Evolutionary conservation across 2,113 vertebrate species (phyloP).

Genomic region (Dicentrarchus labrax): DNA sequence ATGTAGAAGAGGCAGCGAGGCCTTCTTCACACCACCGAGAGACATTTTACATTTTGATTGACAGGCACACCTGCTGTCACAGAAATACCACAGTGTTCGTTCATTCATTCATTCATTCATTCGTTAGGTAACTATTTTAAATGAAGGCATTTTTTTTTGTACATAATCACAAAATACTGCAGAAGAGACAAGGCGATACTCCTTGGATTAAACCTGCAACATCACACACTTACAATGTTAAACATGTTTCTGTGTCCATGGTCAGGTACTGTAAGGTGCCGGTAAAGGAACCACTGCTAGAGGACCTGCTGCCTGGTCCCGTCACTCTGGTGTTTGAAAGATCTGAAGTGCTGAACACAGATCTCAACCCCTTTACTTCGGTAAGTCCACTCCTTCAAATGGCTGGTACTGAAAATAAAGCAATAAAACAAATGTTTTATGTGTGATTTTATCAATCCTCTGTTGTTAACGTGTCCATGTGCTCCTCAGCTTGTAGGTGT

Average conservation of each 20-base stretch:
- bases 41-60: constrained; percentile 12
- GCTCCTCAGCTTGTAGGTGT: constrained; percentile 91
- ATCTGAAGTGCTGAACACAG: constrained; percentile 87
- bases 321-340: constrained; percentile 94
- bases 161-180: background rate
- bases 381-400: constrained; percentile 78
- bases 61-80: constrained; percentile 24
- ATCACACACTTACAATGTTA: background rate
- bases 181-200: background rate
- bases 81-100: background rate
- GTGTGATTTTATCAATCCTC: background rate
- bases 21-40: constrained; percentile 4
- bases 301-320: constrained; percentile 92
- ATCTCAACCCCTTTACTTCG: constrained; percentile 94
- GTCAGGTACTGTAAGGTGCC: constrained; percentile 91
- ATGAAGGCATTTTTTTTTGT: background rate
- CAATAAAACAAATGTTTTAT: background rate
- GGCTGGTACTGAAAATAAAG: background rate
- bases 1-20: constrained; percentile 5
- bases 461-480: background rate
- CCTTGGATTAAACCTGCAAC: background rate
- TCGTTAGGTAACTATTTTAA: background rate
- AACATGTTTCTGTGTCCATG: background rate
- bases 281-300: constrained; percentile 86
- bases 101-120: background rate